A percentile compares a stretch with the other conserved stretches of the same genome.
Conservation (phyloP, 2,113 vertebrate species). For the Atractosteus spatula region DNA sequence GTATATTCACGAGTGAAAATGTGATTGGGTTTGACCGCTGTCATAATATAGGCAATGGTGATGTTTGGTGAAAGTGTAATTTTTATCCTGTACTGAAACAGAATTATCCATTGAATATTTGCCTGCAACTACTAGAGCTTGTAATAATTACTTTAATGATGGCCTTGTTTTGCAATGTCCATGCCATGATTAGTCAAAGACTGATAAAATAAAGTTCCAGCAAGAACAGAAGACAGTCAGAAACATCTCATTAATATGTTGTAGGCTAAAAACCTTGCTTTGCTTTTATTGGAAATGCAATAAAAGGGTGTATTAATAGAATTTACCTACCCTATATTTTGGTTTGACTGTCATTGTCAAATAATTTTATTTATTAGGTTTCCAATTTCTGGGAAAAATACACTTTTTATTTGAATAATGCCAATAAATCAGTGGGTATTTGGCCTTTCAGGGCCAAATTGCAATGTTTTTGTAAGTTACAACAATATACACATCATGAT, state of each 20-base stretch:
- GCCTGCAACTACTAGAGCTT: constrained; percentile 65
- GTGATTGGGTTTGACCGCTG: constrained; percentile 56
- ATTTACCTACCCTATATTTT: no score
- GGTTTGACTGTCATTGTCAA: no score
- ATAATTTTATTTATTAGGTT: constrained; percentile 10
- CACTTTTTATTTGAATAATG: no score
- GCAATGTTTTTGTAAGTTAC: no score
- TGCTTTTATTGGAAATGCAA: constrained; percentile 6
- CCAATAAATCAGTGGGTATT: no score
- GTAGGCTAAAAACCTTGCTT: constrained; percentile 30
- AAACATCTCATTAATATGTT: constrained; percentile 49
- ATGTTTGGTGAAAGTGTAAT: constrained; percentile 58
- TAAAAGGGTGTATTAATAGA: no score
- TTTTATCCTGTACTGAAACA: constrained; percentile 49
- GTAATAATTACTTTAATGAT: constrained; percentile 69
- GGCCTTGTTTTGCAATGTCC: constrained; percentile 49
- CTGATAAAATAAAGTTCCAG: constrained; percentile 53
- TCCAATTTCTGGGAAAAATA: no score
- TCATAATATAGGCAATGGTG: constrained; percentile 54
- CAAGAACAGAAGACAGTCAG: constrained; percentile 41
- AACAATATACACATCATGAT: no score
- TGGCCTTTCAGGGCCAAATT: no score
- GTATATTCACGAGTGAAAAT: constrained; percentile 51
- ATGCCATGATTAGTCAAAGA: constrained; percentile 46
- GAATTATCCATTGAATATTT: constrained; percentile 51